These are phyloP conservation scores for Scolopax mira DNA, from an alignment of 2,113 vertebrate genomes.

Conservation along the genomic window DNA sequence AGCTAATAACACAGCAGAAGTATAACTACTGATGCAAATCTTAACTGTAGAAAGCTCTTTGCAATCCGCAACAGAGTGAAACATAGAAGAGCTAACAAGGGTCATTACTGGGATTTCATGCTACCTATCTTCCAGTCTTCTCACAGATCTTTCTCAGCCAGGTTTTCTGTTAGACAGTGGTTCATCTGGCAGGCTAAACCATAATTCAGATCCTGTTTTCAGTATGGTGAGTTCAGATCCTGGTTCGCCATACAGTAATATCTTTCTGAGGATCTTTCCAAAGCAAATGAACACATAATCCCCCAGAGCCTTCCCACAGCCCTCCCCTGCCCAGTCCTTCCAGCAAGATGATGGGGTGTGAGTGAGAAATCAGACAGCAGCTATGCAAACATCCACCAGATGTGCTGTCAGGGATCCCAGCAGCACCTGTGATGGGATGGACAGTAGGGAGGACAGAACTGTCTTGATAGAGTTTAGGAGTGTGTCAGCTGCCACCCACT, in stretches of 20 bases:
- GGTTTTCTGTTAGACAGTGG: background rate
- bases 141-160: background rate
- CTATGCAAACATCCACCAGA: background rate
- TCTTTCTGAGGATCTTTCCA: background rate
- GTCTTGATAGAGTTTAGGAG: background rate
- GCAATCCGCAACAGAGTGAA: background rate
- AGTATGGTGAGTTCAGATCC: background rate
- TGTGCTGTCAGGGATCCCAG: background rate
- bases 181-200: background rate
- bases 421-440: background rate
- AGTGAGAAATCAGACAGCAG: background rate
- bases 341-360: background rate
- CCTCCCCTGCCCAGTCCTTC: background rate
- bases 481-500: background rate
- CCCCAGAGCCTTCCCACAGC: background rate
- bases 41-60: conserved; percentile 2
- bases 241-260: background rate
- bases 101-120: background rate
- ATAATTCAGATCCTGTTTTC: background rate
- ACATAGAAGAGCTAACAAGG: background rate
- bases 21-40: background rate
- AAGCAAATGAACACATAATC: background rate
- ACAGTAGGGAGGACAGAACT: background rate
- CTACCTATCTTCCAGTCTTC: background rate
- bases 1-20: background rate